A percentile compares a stretch with the other conserved stretches of the same genome.
These are phyloP conservation scores for Volucella inflata DNA, from an alignment of 2,888 invertebrate species.

Conservation along the genomic window DNA sequence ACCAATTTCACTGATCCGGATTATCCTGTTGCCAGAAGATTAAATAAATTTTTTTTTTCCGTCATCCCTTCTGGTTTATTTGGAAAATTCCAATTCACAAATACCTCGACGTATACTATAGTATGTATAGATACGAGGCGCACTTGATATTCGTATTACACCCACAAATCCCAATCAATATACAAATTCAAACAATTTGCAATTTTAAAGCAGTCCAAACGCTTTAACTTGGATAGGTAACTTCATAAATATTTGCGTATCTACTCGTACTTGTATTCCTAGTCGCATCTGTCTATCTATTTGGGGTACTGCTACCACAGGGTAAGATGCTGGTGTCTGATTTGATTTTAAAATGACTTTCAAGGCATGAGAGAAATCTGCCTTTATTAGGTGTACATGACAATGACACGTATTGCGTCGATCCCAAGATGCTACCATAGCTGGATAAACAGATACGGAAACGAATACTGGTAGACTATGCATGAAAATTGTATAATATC, in stretches of 20 bases:
- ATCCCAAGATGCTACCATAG: neutral
- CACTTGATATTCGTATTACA: too few species aligned
- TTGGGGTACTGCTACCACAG: neutral
- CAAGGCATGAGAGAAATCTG: conserved; percentile 33
- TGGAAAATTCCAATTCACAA: conserved; percentile 35
- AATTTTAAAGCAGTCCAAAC: conserved; percentile 31
- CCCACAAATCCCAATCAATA: conserved; percentile 21
- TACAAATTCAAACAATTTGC: conserved; percentile 36
- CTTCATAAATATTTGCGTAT: too few species aligned
- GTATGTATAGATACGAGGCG: neutral
- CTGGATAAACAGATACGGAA: neutral
- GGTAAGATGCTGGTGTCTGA: conserved; percentile 10
- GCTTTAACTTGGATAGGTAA: neutral
- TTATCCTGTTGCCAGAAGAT: conserved; percentile 46
- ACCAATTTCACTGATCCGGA: conserved; percentile 41
- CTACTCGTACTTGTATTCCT: too few species aligned
- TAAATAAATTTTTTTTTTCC: conserved; percentile 14
- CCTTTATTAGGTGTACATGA: conserved; percentile 44
- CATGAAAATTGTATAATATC: conserved; percentile 48
- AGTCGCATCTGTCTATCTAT: conserved; percentile 8
- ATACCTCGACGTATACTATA: neutral
- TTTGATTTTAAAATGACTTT: conserved; percentile 50
- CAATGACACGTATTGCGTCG: conserved; percentile 35
- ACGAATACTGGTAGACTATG: neutral
- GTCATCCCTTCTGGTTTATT: conserved; percentile 20